These are phyloP conservation scores for Lophius piscatorius DNA, from an alignment of 2,113 vertebrate genomes.

Conservation along the genomic window DNA sequence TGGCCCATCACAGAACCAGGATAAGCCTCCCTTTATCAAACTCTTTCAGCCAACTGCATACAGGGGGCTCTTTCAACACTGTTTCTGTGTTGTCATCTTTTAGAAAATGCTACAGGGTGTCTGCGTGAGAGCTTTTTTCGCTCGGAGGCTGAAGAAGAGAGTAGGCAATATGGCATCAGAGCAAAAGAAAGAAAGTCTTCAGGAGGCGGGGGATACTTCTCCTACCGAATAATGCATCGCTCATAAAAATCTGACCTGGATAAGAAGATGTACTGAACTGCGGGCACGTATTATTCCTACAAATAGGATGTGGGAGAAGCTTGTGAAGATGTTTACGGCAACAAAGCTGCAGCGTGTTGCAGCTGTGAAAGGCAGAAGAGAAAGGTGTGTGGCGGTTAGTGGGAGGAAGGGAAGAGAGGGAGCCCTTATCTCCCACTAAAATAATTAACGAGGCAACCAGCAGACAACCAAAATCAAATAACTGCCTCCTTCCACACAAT, in stretches of 20 bases:
- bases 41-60: constrained; percentile 60
- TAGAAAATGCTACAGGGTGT: constrained; percentile 53
- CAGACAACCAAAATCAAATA: constrained; percentile 17
- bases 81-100: constrained; percentile 62
- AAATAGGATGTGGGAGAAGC: too few relatives aligned
- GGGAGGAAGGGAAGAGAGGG: constrained; percentile 1
- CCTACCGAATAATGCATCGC: background rate
- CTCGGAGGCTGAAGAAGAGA: constrained; percentile 23
- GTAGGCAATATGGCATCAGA: constrained; percentile 2
- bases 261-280: too few relatives aligned
- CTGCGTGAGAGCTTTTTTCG: constrained; percentile 28
- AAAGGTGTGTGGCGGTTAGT: constrained; percentile 5
- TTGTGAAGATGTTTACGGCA: constrained; percentile 5
- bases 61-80: constrained; percentile 47
- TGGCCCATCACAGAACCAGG: constrained; percentile 51
- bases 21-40: constrained; percentile 72
- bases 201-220: background rate
- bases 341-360: constrained; percentile 53
- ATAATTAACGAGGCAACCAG: background rate
- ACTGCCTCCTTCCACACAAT: constrained; percentile 3
- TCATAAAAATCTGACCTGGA: background rate
- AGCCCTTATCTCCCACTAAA: constrained; percentile 1
- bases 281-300: too few relatives aligned
- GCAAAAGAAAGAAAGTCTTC: constrained; percentile 24
- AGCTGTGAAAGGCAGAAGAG: constrained; percentile 45